Conservation (phyloP, 2,113 vertebrate species). For the Tretioscincus oriximinensis region DNA sequence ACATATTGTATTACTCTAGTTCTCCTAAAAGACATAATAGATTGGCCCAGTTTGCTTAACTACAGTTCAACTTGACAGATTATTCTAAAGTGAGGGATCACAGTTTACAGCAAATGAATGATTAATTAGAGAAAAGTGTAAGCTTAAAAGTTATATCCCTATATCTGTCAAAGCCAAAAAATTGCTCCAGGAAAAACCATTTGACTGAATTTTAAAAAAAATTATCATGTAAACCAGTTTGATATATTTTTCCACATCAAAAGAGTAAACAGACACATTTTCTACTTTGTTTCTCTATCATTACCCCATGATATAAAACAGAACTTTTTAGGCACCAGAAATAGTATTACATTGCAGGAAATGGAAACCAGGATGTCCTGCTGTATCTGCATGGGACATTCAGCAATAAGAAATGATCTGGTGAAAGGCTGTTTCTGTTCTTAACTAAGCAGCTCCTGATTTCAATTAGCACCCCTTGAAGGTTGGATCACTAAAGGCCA, state of each 20-base stretch:
- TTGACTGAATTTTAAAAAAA: too few species aligned
- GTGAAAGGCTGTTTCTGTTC: constrained; percentile 33
- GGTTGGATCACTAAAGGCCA: constrained; percentile 33
- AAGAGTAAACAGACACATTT: neutral
- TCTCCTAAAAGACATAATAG: neutral
- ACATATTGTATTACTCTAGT: neutral
- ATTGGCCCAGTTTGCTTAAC: neutral
- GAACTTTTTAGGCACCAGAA: neutral
- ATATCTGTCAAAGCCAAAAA: neutral
- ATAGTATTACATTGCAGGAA: neutral
- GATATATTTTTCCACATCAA: neutral
- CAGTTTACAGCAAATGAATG: neutral
- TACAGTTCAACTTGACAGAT: neutral
- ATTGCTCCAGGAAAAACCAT: neutral
- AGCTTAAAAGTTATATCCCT: neutral
- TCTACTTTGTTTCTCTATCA: neutral
- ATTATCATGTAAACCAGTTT: too few species aligned
- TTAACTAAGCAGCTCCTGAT: constrained; percentile 29
- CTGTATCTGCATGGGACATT: neutral
- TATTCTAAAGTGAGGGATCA: neutral
- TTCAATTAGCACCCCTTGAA: constrained; percentile 2
- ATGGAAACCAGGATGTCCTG: neutral
- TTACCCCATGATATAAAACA: neutral
- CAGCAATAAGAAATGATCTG: constrained; percentile 7
- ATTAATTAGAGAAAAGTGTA: neutral